Evolutionary conservation across 2,113 vertebrate genomes (phyloP).

Genomic region (Malurus melanocephalus): DNA sequence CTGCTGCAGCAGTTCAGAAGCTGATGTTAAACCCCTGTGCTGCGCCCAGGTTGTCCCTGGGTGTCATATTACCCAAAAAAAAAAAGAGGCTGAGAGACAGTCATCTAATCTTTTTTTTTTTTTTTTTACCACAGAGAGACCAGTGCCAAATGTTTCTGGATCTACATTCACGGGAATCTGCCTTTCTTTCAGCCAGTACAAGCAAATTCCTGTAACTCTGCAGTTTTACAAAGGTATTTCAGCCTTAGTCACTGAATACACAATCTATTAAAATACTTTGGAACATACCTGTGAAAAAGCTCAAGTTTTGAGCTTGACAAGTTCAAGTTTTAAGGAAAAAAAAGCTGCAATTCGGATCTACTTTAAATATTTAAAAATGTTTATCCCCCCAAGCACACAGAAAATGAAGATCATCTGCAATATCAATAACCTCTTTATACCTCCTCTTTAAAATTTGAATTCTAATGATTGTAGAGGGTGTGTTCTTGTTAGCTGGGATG

Average conservation of each 20-base stretch:
- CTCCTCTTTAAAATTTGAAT: neutral
- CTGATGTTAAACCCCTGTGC: neutral
- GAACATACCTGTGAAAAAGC: neutral
- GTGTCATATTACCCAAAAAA: neutral
- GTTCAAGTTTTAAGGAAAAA: neutral
- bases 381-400: fast-evolving
- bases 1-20: neutral
- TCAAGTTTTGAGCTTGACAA: too few species aligned
- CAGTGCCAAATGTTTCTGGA: neutral
- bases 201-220: neutral
- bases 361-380: neutral
- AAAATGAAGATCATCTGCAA: neutral
- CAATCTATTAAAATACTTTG: neutral
- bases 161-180: neutral
- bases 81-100: neutral
- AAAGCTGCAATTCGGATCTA: neutral
- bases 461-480: fast-evolving
- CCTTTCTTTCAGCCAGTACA: neutral
- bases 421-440: neutral
- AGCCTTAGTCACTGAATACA: neutral
- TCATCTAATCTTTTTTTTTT: neutral
- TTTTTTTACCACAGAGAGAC: neutral
- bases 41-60: neutral
- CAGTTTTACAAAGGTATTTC: neutral
- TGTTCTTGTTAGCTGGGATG: neutral